Base-by-base conservation (phyloP, 1,140 invertebrate species). In the Lucilia sericata region DNA sequence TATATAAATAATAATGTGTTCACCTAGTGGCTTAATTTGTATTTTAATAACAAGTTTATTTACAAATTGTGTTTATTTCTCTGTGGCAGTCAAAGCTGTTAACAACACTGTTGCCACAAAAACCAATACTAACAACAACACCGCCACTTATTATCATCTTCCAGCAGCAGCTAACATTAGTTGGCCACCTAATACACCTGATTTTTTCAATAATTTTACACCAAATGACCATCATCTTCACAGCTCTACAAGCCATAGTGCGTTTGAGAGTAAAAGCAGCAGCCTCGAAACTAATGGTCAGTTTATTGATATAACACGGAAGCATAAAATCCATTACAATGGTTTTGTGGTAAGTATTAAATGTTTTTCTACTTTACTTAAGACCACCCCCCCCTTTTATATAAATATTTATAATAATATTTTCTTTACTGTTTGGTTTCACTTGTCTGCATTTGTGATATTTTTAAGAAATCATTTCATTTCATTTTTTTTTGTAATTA, bases 241-340 rank as follows among this genome's bases (percentile, higher is more conserved):
- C 42, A 42, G 30, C 14, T 42, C 34, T 7, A 4, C 74, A 47
- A 76, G 10, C 34, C 13, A 34, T 42, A 42, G 42, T 42, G 42
- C 42, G 42, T 1, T 30, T 75, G 74, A 34, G 34, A 17, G 74
- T 34, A 30, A 30, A 30, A 42, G 5, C 42, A 42, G 10, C 42
- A 1, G 42, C 42, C 42, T 10, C 42, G 5, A 7, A 1, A 14
- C 0, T 49, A 36, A 47, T 80, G 76, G 76, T 14, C 76, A 80
- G 9, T 80, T 80, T 80, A 80, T 80, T 80, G 76, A 80, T 80
- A 80, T 80, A 80, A 80, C 76, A 80, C 76, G 76, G 76, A 80
- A 80, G 47, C 76, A 80, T 19, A 49, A 80, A 49, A 51, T 80
- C 76, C 76, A 80, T 51, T 80, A 51, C 21, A 80, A 80, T 51